Evolutionary conservation across 2,888 invertebrate genomes (phyloP), one percentile per base, ranked within the genome.

Genomic region (Siphlonurus alternatus): DNA sequence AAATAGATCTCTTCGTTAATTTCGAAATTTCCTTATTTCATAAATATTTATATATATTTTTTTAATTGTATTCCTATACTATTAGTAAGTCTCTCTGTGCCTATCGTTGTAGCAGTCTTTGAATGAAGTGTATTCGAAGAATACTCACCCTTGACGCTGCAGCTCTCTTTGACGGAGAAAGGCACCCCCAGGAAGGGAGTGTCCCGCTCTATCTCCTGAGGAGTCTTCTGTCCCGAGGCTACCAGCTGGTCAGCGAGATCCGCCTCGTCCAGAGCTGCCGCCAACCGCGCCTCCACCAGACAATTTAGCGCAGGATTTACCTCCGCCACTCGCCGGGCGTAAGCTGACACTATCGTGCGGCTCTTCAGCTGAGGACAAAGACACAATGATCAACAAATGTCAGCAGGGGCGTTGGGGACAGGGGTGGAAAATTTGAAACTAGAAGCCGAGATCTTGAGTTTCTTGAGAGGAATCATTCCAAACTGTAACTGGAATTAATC

Each of bases 181-280:
- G 93, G 93, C 20, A 93, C 81, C 0, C 93, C 93, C 1, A 92
- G 76, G 63, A 93, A 76, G 0, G 92, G 92, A 67, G 81, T 79
- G 20, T 79, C 76, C 1, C 72, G 72, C 1, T 77, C 73, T 61
- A 83, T 71, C 59, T 77, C 74, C 1, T 77, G 76, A 2, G 78
- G 70, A 25, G 69, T 70, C 1, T 71, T 66, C 59, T 65, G 66
- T 22, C 65, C 69, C 25, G 62, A 73, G 15, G 63, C 64, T 5
- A 79, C 68, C n/a, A 75, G 69, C 1, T 69, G 66, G 73, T 89
- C 89, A 0, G 82, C 79, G 3, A 73, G 73, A 60, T 74, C 74
- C 0, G 89, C 88, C 62, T 89, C 87, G 2, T 77, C 73, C 0
- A 86, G 65, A 0, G 89, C 89, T 0, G 76, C 79, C 0, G 76